These are phyloP conservation scores for Ochotona princeps DNA, from an alignment of 2,113 vertebrate genomes.

Conservation along the genomic window DNA sequence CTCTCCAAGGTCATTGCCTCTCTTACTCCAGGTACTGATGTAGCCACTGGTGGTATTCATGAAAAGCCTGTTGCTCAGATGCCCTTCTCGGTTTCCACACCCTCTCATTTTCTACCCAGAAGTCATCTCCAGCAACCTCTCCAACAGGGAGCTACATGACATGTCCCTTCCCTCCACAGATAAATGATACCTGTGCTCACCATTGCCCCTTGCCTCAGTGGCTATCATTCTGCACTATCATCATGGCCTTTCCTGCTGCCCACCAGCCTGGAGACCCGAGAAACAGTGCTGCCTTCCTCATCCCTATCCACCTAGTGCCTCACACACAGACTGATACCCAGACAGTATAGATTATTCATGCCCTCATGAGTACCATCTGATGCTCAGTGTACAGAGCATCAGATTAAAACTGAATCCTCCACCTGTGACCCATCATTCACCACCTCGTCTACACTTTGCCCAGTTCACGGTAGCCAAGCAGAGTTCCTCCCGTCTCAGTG, in stretches of 20 bases:
- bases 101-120: background rate
- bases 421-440: fast-evolving
- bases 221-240: background rate
- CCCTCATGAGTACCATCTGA: background rate
- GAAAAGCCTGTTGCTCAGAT: background rate
- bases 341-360: background rate
- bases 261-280: background rate
- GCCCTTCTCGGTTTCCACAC: no score
- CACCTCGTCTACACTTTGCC: background rate
- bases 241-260: background rate
- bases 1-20: background rate
- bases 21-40: no score
- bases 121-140: background rate
- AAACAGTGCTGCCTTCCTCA: background rate
- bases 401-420: background rate
- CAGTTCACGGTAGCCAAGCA: background rate
- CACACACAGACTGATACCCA: background rate
- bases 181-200: background rate
- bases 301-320: background rate
- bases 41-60: background rate
- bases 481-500: background rate
- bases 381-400: background rate
- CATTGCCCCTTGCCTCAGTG: fast-evolving
- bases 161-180: background rate
- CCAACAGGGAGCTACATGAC: background rate